These are phyloP conservation scores for Mythimna lalbum DNA, from an alignment of 2,888 invertebrate genomes.

Conservation along the genomic window DNA sequence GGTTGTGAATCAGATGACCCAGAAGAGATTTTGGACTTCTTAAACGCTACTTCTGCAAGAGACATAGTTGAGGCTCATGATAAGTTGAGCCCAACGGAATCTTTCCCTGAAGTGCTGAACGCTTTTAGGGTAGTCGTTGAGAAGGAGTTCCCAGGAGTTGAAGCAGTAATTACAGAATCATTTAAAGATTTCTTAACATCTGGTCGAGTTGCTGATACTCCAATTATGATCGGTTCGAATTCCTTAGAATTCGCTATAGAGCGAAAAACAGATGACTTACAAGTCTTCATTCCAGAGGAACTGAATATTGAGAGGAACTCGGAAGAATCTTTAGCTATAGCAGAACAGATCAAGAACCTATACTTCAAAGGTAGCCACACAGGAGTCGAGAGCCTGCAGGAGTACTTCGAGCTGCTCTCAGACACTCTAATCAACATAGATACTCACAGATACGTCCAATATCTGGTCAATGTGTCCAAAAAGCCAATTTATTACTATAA, in stretches of 20 bases:
- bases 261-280: conserved; percentile 75
- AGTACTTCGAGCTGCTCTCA: conserved; percentile 79
- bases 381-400: conserved; percentile 73
- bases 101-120: conserved; percentile 55
- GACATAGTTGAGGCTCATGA: conserved; percentile 79
- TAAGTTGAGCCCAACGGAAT: conserved; percentile 61
- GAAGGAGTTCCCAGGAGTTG: conserved; percentile 83
- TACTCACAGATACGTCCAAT: conserved; percentile 81
- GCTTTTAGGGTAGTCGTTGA: conserved; percentile 79
- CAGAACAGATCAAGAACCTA: conserved; percentile 75
- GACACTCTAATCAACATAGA: conserved; percentile 78
- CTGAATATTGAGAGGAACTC: conserved; percentile 79
- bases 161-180: conserved; percentile 79
- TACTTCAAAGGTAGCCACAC: conserved; percentile 79
- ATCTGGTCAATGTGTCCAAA: conserved; percentile 78
- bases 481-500: conserved; percentile 84
- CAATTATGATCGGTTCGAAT: conserved; percentile 82
- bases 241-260: conserved; percentile 76
- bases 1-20: conserved; percentile 80
- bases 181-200: conserved; percentile 81
- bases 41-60: conserved; percentile 78
- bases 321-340: conserved; percentile 74
- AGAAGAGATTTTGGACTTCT: conserved; percentile 82
- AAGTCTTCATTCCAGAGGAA: conserved; percentile 78
- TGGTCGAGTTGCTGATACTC: conserved; percentile 80